Evolutionary conservation across 2,888 invertebrate species (phyloP).

Genomic region (Pristionchus mayeri): DNA sequence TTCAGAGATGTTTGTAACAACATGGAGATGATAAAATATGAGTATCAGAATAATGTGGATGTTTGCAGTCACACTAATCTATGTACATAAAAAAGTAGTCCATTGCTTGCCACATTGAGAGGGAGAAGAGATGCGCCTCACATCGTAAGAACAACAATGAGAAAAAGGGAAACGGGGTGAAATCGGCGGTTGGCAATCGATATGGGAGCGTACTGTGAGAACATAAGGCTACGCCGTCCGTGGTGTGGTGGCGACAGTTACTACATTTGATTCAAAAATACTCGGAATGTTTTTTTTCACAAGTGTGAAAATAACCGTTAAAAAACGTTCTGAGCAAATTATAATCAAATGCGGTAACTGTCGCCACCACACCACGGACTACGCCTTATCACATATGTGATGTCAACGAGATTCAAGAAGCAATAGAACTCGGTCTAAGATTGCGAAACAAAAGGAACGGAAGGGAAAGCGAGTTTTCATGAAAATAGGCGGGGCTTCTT

Average conservation of each 20-base stretch:
- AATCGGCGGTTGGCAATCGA: background rate
- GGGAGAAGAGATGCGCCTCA: background rate
- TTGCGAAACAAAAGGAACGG: background rate
- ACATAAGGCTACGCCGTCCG: too few relatives aligned
- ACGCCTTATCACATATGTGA: too few relatives aligned
- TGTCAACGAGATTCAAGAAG: slow-evolving; percentile 11
- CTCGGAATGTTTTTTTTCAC: too few relatives aligned
- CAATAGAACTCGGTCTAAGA: background rate
- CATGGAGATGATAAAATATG: background rate
- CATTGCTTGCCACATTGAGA: slow-evolving; percentile 6
- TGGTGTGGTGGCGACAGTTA: too few relatives aligned
- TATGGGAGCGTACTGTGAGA: slow-evolving; percentile 4
- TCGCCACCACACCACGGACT: too few relatives aligned
- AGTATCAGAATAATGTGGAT: background rate
- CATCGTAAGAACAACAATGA: slow-evolving; percentile 33
- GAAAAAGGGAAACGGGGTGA: background rate
- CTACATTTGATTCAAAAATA: too few relatives aligned
- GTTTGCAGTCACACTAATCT: slow-evolving; percentile 33
- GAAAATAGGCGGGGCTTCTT: slow-evolving; percentile 28
- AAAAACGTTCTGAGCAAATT: too few relatives aligned
- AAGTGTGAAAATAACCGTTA: too few relatives aligned
- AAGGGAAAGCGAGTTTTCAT: background rate
- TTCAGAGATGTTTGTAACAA: slow-evolving; percentile 10
- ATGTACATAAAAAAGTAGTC: background rate
- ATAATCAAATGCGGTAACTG: too few relatives aligned